Percentiles rank a stretch among this genome's conserved stretches.
Conservation (phyloP, 2,797 vertebrate species). For the Xiphophorus birchmanni region DNA sequence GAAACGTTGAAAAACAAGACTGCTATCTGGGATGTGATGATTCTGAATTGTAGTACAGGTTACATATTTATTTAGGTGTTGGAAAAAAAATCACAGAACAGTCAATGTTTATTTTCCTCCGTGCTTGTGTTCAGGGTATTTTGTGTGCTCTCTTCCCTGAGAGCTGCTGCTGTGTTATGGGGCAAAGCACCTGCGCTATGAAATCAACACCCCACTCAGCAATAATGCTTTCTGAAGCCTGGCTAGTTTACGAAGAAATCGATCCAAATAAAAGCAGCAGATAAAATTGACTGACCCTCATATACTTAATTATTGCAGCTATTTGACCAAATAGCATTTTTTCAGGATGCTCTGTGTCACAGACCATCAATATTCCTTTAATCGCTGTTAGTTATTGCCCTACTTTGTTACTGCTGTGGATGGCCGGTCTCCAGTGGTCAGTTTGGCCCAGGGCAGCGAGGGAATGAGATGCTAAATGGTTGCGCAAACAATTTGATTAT, state of each 20-base stretch:
- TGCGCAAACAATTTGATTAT: constrained; percentile 85
- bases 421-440: constrained; percentile 81
- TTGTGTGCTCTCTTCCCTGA: constrained; percentile 28
- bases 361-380: constrained; percentile 89
- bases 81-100: background rate
- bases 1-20: constrained; percentile 13
- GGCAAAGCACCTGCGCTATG: constrained; percentile 59
- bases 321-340: constrained; percentile 87
- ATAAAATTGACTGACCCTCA: constrained; percentile 92
- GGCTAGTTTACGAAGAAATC: constrained; percentile 86
- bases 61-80: background rate
- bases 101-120: background rate
- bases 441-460: constrained; percentile 74
- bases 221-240: constrained; percentile 85
- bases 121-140: constrained; percentile 11
- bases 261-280: constrained; percentile 91
- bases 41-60: constrained; percentile 20
- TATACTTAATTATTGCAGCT: constrained; percentile 93
- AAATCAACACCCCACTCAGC: constrained; percentile 78
- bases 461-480: constrained; percentile 82
- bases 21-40: background rate
- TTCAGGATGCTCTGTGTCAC: constrained; percentile 87
- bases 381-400: constrained; percentile 86
- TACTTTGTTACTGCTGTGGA: constrained; percentile 82
- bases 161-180: constrained; percentile 47